phyloP scores from a whole-genome alignment of 2,797 vertebrate species.

The Liparis tanakae region DNA sequence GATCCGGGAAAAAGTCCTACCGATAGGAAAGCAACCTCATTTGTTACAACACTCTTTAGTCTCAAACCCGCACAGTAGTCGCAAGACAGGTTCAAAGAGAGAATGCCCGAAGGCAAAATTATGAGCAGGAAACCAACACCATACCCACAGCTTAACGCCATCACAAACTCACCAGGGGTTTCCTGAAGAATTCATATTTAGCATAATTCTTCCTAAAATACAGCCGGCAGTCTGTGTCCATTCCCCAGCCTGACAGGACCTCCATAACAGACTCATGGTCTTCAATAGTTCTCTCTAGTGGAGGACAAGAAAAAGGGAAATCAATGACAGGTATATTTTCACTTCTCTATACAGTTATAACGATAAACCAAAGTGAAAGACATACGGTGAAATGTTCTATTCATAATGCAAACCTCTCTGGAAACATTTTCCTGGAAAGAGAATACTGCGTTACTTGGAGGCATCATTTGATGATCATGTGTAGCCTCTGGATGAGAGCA shows the following conservation, averaged over 20 bases:
- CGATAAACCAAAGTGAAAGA: constrained; percentile 10
- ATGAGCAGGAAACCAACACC: neutral
- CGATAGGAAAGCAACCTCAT: constrained; percentile 51
- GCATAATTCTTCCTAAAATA: constrained; percentile 98
- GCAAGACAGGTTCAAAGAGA: constrained; percentile 12
- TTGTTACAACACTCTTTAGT: constrained; percentile 14
- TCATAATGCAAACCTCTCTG: constrained; percentile 5
- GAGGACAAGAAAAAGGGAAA: constrained; percentile 16
- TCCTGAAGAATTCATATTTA: constrained; percentile 99
- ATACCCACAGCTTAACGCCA: neutral
- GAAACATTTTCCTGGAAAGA: constrained; percentile 7
- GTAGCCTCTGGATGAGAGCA: constrained; percentile 53
- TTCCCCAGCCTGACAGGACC: constrained; percentile 91
- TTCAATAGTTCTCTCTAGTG: constrained; percentile 93
- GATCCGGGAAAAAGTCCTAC: constrained; percentile 96
- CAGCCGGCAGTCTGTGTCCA: constrained; percentile 92
- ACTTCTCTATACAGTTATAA: neutral
- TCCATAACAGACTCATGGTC: constrained; percentile 95
- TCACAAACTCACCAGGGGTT: constrained; percentile 88
- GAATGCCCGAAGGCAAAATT: neutral
- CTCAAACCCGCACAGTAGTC: neutral
- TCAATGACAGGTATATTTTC: neutral
- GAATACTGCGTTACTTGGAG: constrained; percentile 20
- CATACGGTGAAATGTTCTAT: constrained; percentile 9
- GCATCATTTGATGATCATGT: constrained; percentile 77